Evolutionary conservation across 1,140 invertebrate species (phyloP).

Genomic region (Cardiocondyla obscurior): DNA sequence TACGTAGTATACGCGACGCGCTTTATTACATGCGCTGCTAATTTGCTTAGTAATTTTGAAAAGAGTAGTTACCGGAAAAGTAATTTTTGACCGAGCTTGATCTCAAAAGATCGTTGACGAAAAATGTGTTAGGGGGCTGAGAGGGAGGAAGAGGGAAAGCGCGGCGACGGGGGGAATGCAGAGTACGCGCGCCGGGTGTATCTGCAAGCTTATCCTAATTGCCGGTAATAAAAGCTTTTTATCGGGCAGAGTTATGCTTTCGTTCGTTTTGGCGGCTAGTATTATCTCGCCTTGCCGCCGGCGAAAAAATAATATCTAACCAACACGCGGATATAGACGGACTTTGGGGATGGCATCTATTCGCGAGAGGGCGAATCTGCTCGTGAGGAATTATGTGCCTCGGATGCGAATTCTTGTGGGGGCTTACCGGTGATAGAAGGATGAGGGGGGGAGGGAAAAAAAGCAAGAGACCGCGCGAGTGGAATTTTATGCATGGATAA

Average conservation of each 20-base stretch:
- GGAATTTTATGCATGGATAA: constrained; percentile 41
- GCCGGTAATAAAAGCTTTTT: constrained; percentile 75
- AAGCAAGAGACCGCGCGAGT: constrained; percentile 3
- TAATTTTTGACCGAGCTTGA: neutral
- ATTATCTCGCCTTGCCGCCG: constrained; percentile 67
- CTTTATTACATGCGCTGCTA: too few relatives aligned
- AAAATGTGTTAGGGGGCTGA: too few relatives aligned
- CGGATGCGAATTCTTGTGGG: constrained; percentile 10
- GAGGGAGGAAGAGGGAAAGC: neutral
- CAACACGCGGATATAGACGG: constrained; percentile 57
- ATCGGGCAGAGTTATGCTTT: constrained; percentile 76
- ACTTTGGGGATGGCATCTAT: constrained; percentile 22
- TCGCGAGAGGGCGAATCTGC: constrained; percentile 3
- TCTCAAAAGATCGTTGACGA: constrained; percentile 1
- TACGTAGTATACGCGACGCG: too few relatives aligned
- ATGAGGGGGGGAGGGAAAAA: neutral
- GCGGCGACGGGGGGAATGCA: neutral
- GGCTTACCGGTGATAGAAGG: too few relatives aligned
- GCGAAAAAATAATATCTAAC: constrained; percentile 73
- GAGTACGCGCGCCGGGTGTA: constrained; percentile 1
- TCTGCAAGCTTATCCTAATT: constrained; percentile 73
- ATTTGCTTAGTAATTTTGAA: neutral
- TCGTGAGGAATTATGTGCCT: constrained; percentile 8
- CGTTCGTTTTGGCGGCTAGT: constrained; percentile 66
- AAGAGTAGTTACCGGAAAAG: neutral